These are phyloP conservation scores for Meteorus cinctellus DNA, from an alignment of 2,888 invertebrate species.

Conservation along the genomic window DNA sequence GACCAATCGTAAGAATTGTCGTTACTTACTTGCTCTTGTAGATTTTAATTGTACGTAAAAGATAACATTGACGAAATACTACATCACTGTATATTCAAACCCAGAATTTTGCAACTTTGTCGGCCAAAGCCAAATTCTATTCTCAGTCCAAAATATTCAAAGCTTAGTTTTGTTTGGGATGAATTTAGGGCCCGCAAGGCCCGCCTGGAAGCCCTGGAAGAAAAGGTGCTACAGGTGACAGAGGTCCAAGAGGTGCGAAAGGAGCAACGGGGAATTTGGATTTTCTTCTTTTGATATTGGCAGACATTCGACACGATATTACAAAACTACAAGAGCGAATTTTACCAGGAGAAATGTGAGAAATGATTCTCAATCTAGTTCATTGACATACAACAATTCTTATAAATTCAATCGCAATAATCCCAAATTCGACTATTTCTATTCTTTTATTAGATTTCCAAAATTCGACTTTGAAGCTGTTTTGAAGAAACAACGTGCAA, in stretches of 20 bases:
- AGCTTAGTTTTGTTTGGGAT: neutral
- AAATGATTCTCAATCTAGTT: slow-evolving; percentile 37
- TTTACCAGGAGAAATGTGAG: slow-evolving; percentile 77
- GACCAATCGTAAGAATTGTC: slow-evolving; percentile 76
- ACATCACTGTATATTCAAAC: too few relatives aligned
- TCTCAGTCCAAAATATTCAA: neutral
- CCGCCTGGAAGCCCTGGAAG: slow-evolving; percentile 78
- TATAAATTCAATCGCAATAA: neutral
- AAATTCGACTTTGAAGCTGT: slow-evolving; percentile 40
- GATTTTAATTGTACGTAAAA: too few relatives aligned
- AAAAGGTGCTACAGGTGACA: slow-evolving; percentile 77
- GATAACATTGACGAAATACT: too few relatives aligned
- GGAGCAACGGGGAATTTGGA: slow-evolving; percentile 80
- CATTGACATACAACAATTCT: neutral
- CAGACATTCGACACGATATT: slow-evolving; percentile 80
- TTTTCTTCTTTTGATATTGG: slow-evolving; percentile 78
- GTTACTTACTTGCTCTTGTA: neutral
- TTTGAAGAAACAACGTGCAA: slow-evolving; percentile 37
- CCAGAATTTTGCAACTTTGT: too few relatives aligned
- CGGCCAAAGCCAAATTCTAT: neutral
- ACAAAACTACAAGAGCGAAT: slow-evolving; percentile 78
- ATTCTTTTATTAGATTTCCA: slow-evolving; percentile 30
- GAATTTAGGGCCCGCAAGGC: slow-evolving; percentile 77
- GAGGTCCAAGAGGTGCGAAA: slow-evolving; percentile 77
- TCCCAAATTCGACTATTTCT: too few relatives aligned